Evolutionary conservation across 2,113 vertebrate species (phyloP).

Genomic region (Calidris pugnax): DNA sequence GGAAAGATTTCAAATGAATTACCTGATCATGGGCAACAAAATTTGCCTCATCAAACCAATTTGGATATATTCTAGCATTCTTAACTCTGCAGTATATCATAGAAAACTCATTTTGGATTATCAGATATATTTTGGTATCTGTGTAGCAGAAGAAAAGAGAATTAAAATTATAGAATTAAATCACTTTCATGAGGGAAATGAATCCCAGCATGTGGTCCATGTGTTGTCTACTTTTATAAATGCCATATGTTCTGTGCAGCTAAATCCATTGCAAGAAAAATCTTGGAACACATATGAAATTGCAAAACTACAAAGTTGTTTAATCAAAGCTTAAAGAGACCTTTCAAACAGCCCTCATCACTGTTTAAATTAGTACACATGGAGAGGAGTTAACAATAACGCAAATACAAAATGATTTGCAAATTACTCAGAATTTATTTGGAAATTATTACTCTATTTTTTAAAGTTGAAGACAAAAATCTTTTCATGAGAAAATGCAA

Average conservation of each 20-base stretch:
- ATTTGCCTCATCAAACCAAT: conserved; percentile 74
- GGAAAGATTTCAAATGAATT: conserved; percentile 82
- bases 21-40: conserved; percentile 76
- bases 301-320: conserved; percentile 42
- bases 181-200: conserved; percentile 65
- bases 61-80: conserved; percentile 64
- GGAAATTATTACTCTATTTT: conserved; percentile 24
- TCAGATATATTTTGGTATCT: conserved; percentile 62
- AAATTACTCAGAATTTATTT: conserved; percentile 40
- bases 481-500: conserved; percentile 25
- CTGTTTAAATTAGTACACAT: conserved; percentile 46
- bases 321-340: conserved; percentile 58
- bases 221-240: conserved; percentile 61
- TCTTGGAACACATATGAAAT: conserved; percentile 39
- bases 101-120: conserved; percentile 76
- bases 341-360: conserved; percentile 25
- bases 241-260: conserved; percentile 43
- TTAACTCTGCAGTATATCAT: conserved; percentile 83
- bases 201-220: conserved; percentile 52
- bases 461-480: conserved; percentile 26
- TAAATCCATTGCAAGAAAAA: conserved; percentile 43
- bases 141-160: conserved; percentile 61
- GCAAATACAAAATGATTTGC: neutral
- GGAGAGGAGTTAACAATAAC: conserved; percentile 14
- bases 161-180: conserved; percentile 63